Percentiles rank a stretch among this genome's conserved stretches.
Conservation (phyloP, 2,888 invertebrate species). For the Incurvaria masculella region DNA sequence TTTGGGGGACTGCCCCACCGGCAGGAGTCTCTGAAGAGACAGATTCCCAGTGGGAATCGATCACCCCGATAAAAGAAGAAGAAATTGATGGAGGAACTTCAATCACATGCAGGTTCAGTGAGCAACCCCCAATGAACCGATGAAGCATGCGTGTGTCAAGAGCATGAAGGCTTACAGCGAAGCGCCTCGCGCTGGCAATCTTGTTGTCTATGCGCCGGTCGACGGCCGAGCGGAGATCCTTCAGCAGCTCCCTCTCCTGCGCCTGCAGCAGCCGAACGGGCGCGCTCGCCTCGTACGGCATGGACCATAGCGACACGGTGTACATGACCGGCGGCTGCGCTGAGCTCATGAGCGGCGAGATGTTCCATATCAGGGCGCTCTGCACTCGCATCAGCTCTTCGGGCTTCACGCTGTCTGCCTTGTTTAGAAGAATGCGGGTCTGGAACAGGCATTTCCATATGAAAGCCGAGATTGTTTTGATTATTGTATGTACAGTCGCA, state of each 20-base stretch:
- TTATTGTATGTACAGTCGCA: too few relatives aligned
- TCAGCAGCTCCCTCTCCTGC: slow-evolving; percentile 84
- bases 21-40: background rate
- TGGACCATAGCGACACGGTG: slow-evolving; percentile 84
- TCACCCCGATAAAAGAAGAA: slow-evolving; percentile 2
- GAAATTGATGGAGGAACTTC: slow-evolving; percentile 6
- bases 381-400: slow-evolving; percentile 93
- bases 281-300: slow-evolving; percentile 78
- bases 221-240: slow-evolving; percentile 80
- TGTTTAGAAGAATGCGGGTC: slow-evolving; percentile 92
- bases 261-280: slow-evolving; percentile 79
- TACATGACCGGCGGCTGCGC: slow-evolving; percentile 93
- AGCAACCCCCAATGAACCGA: too few relatives aligned
- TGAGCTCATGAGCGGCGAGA: slow-evolving; percentile 94
- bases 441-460: too few relatives aligned
- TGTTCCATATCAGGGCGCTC: slow-evolving; percentile 93
- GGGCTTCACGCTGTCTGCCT: slow-evolving; percentile 89
- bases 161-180: slow-evolving; percentile 69
- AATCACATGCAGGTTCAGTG: too few relatives aligned
- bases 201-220: slow-evolving; percentile 92
- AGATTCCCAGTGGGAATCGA: background rate
- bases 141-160: too few relatives aligned
- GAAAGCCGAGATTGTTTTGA: too few relatives aligned
- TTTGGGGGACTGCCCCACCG: too few relatives aligned
- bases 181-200: slow-evolving; percentile 90